These are phyloP conservation scores for Pheosia gnoma DNA, from an alignment of 2,888 invertebrate species.

Conservation along the genomic window DNA sequence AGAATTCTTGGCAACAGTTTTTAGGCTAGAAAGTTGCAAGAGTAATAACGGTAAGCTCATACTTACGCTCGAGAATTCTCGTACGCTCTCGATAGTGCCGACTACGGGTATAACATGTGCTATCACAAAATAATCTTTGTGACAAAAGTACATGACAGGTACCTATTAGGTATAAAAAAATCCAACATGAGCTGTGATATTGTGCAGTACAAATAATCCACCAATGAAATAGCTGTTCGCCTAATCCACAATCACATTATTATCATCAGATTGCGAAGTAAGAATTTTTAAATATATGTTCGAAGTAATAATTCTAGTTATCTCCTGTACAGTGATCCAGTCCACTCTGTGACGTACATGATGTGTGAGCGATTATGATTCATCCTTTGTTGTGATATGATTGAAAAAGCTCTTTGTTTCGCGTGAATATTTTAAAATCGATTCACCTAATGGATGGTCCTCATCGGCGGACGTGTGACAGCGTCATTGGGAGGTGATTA, in stretches of 20 bases:
- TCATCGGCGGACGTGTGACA: neutral
- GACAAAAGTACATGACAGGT: no score
- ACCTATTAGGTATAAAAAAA: no score
- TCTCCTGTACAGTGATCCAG: conserved; percentile 4
- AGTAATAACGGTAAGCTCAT: no score
- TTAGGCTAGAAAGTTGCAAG: no score
- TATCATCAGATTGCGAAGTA: neutral
- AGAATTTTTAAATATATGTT: neutral
- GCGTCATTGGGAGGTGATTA: neutral
- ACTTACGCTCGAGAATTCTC: no score
- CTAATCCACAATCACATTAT: neutral
- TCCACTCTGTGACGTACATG: conserved; percentile 20
- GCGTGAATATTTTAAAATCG: neutral
- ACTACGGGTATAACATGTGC: no score
- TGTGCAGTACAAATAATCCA: no score
- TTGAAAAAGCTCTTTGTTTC: conserved; percentile 15
- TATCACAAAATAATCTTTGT: no score
- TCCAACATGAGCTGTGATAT: no score
- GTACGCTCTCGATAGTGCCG: no score
- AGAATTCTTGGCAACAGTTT: no score
- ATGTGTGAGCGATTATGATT: conserved; percentile 34
- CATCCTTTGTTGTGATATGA: conserved; percentile 35
- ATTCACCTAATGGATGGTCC: neutral
- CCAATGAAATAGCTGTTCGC: no score
- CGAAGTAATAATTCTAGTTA: conserved; percentile 20